Evolutionary conservation across 2,797 vertebrate genomes (phyloP), one percentile per base, ranked within the genome.

Genomic region (Myotis myotis): DNA sequence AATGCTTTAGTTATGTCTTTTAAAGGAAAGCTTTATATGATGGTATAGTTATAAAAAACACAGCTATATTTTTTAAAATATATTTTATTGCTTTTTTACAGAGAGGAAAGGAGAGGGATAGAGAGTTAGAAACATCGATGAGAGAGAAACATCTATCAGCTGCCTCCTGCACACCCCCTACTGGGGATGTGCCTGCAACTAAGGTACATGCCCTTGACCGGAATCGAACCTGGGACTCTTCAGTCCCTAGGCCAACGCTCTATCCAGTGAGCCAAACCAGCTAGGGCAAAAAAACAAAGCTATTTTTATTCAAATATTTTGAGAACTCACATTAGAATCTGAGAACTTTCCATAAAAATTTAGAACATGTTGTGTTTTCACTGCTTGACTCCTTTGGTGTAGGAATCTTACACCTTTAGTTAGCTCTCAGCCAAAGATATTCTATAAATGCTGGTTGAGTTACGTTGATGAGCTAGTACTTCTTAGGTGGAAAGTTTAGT

Each of bases 311-410:
- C 41, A 88, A 64, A 38, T 87, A 30, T 85, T 82, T 79, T 82
- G 44, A 92, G 55, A 95, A 17, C n/a, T 53, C 64, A 79, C 36
- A 74, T 72, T 17, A 88, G 36, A 62, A 53, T 76, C 25, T 33
- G 60, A 64, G 33, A 93, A 91, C 49, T 82, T 76, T 28, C 25
- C n/a, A 1, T 91, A 79, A 49, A 49, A 92, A 75, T 64, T 80
- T 53, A 79, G 47, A 88, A 79, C 28, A 72, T 51, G 28, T 44
- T 55, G 49, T 89, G 25, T 87, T 89, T 96, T 96, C 23, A 83
- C n/a, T 30, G 22, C 28, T 28, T 57, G 28, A 70, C 4, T 88
- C 5, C 30, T 36, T 19, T 89, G 23, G 28, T n/a, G 19, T 71
- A 53, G 23, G n/a, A 81, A 47, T 86, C 51, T 86, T 76, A 44